A percentile compares a stretch with the other conserved stretches of the same genome.
Evolutionary conservation across 2,797 vertebrate species (phyloP).

Genomic region (Diglossa cyanea): DNA sequence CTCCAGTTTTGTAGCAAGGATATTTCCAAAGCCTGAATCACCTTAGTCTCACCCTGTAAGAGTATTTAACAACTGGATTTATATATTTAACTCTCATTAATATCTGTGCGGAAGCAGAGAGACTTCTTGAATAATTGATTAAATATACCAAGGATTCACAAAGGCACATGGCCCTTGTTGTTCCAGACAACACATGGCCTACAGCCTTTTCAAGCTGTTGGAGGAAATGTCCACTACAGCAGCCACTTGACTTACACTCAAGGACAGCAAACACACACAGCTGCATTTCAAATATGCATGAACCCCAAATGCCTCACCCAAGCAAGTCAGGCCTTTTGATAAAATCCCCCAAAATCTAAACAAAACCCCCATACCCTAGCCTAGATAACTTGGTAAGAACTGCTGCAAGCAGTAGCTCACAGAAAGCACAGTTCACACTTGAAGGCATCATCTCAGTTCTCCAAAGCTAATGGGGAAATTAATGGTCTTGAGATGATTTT

Average conservation of each 20-base stretch:
- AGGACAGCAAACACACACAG: neutral
- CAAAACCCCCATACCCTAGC: too few relatives aligned
- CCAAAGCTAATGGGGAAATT: neutral
- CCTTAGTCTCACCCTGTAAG: neutral
- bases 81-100: neutral
- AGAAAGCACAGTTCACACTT: neutral
- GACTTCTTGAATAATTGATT: neutral
- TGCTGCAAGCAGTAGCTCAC: neutral
- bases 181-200: neutral
- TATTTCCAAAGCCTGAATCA: neutral
- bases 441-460: neutral
- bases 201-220: neutral
- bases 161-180: neutral
- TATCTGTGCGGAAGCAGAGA: neutral
- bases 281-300: neutral
- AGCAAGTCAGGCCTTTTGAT: neutral
- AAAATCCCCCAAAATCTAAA: neutral
- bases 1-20: neutral
- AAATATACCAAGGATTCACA: neutral
- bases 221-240: neutral
- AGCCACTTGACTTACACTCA: neutral
- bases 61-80: neutral
- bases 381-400: neutral
- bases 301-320: neutral
- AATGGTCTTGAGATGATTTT: fast-evolving